Evolutionary conservation across 1,140 invertebrate species (phyloP).

Genomic region (Brachionus koreanus): DNA sequence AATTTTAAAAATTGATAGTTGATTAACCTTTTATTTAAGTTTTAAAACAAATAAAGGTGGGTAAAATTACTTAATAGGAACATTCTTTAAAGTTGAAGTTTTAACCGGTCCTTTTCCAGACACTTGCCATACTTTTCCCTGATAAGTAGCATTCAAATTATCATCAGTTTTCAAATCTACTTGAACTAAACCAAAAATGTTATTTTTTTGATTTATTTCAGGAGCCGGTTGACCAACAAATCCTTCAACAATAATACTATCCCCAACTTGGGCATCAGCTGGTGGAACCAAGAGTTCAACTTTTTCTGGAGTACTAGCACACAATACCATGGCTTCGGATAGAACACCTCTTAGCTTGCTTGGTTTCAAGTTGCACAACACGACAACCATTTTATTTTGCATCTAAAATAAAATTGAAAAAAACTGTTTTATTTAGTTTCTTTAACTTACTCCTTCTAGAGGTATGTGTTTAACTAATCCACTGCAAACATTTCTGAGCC

Average conservation of each 20-base stretch:
- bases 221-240: slow-evolving; percentile 16
- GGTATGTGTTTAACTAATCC: slow-evolving; percentile 39
- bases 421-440: not conserved
- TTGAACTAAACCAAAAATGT: slow-evolving; percentile 38
- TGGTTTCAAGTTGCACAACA: slow-evolving; percentile 82
- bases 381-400: slow-evolving; percentile 70
- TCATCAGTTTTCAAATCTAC: slow-evolving; percentile 37
- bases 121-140: not conserved
- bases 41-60: too few relatives aligned
- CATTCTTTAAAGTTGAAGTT: slow-evolving; percentile 24
- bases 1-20: too few relatives aligned
- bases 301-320: slow-evolving; percentile 73
- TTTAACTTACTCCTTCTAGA: not conserved
- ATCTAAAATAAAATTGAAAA: slow-evolving; percentile 61
- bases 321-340: slow-evolving; percentile 86
- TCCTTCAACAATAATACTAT: slow-evolving; percentile 65
- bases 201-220: slow-evolving; percentile 24
- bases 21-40: too few relatives aligned
- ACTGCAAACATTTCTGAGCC: slow-evolving; percentile 66
- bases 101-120: slow-evolving; percentile 1
- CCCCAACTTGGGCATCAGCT: slow-evolving; percentile 67
- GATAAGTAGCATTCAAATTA: not conserved
- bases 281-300: slow-evolving; percentile 69
- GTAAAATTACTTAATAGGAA: slow-evolving; percentile 34
- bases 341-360: slow-evolving; percentile 83